Evolutionary conservation across 2,797 vertebrate genomes (phyloP).

Genomic region (Crocidura indochinensis): DNA sequence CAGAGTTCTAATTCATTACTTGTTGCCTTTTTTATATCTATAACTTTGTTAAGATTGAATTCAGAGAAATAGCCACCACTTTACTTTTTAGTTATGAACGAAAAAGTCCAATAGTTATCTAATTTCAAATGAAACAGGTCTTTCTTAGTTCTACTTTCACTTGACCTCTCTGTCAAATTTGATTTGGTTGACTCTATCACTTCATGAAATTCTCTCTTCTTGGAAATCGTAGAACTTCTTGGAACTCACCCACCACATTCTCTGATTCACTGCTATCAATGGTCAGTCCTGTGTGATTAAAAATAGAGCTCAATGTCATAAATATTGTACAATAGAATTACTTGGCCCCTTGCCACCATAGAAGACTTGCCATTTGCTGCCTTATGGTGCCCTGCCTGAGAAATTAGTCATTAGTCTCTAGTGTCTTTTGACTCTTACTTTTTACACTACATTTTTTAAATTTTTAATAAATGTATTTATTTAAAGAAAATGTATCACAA

Average conservation of each 20-base stretch:
- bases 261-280: not conserved
- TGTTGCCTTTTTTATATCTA: not conserved
- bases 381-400: not conserved
- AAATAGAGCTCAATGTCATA: not conserved
- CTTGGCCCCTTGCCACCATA: not conserved
- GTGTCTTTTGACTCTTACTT: not conserved
- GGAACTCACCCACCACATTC: not conserved
- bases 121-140: not conserved
- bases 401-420: not conserved
- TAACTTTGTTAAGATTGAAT: not conserved
- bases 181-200: not conserved
- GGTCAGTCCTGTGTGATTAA: not conserved
- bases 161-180: not conserved
- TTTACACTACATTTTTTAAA: not conserved
- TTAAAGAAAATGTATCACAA: too few species aligned
- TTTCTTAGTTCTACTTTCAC: not conserved
- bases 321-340: not conserved
- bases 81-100: not conserved
- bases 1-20: too few species aligned
- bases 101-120: not conserved
- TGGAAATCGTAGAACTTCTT: too few species aligned
- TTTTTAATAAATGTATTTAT: too few species aligned
- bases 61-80: not conserved
- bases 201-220: not conserved
- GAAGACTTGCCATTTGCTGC: not conserved